Evolutionary conservation across 2,113 vertebrate species (phyloP).

Genomic region (Ptilorrhoa leucosticta): DNA sequence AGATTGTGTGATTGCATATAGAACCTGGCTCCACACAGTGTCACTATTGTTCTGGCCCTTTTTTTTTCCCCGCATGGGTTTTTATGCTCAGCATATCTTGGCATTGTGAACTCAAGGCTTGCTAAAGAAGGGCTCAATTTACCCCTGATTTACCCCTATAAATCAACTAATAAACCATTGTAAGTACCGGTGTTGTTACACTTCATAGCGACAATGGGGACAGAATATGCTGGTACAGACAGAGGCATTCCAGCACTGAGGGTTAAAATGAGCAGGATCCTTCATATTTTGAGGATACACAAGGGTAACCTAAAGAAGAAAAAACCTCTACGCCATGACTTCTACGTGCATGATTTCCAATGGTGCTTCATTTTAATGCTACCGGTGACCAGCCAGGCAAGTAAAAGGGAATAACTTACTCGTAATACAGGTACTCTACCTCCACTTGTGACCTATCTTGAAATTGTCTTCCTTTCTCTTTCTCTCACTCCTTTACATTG

Average conservation of each 20-base stretch:
- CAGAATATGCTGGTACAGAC: neutral
- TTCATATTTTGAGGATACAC: neutral
- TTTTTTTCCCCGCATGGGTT: neutral
- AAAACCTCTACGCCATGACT: neutral
- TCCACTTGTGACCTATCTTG: neutral
- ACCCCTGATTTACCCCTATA: constrained; percentile 68
- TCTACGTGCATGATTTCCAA: neutral
- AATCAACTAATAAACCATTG: constrained; percentile 65
- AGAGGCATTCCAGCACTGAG: neutral
- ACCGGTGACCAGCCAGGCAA: neutral
- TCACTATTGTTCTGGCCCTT: constrained; percentile 43
- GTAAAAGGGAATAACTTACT: neutral
- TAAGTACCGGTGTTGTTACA: constrained; percentile 11
- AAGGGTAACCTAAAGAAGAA: neutral
- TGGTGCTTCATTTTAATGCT: neutral
- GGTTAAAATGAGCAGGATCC: neutral
- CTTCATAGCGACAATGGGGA: neutral
- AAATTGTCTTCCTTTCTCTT: neutral
- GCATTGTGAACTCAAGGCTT: constrained; percentile 38
- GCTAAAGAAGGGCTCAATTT: constrained; percentile 58
- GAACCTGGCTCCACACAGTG: constrained; percentile 58
- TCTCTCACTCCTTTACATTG: rapidly evolving
- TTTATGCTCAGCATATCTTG: constrained; percentile 54
- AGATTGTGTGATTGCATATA: neutral
- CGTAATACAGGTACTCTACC: rapidly evolving